Evolutionary conservation across 2,113 vertebrate species (phyloP).

Genomic region (Ciconia boyciana): DNA sequence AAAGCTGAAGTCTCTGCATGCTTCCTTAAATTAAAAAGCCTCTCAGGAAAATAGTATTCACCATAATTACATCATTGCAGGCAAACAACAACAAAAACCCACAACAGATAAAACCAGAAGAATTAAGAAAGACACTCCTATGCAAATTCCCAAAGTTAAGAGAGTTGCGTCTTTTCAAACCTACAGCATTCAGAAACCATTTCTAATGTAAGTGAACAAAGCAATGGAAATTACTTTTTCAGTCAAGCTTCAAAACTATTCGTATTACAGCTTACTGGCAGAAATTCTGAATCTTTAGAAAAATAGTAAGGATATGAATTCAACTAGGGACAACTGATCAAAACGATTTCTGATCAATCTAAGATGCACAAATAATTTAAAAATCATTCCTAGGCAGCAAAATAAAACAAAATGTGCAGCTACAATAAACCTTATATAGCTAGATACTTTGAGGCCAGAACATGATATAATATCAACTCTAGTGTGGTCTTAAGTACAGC

Average conservation of each 20-base stretch:
- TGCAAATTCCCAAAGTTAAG: neutral
- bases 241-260: neutral
- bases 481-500: neutral
- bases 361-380: neutral
- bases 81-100: neutral
- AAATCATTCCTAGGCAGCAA: neutral
- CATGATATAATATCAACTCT: neutral
- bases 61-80: neutral
- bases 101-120: neutral
- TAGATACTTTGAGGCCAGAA: neutral
- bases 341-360: neutral
- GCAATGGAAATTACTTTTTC: neutral
- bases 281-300: neutral
- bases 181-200: neutral
- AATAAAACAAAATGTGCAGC: neutral
- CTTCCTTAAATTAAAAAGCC: neutral
- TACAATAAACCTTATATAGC: neutral
- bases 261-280: neutral
- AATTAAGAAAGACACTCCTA: neutral
- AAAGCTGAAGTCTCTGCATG: neutral
- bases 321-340: neutral
- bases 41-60: neutral
- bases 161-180: neutral
- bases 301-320: neutral
- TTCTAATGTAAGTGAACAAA: neutral